phyloP scores from a whole-genome alignment of 2,797 vertebrate species.

The Hydrophis major region DNA sequence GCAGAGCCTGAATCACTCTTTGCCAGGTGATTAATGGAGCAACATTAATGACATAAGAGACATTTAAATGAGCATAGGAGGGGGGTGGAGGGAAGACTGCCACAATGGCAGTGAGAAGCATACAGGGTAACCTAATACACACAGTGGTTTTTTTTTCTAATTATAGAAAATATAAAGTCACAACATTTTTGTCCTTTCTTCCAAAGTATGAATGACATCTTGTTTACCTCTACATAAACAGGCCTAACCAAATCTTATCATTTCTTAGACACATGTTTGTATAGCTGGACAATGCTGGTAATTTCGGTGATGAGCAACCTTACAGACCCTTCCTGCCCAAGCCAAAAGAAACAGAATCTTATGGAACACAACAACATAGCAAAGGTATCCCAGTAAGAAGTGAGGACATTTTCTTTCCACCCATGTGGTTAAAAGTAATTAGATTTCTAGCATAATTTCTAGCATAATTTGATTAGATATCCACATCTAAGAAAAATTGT shows the following conservation, averaged over 20 bases:
- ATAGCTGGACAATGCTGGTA: background rate
- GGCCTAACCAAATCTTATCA: background rate
- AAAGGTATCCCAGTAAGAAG: background rate
- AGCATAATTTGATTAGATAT: background rate
- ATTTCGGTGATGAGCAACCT: background rate
- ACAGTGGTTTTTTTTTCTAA: background rate
- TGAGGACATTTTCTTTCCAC: too few species aligned
- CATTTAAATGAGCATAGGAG: background rate
- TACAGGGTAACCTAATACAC: background rate
- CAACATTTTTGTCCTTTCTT: background rate
- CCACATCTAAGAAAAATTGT: background rate
- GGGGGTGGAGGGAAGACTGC: background rate
- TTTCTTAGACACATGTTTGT: background rate
- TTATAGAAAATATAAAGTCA: background rate
- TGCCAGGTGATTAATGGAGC: conserved; percentile 38
- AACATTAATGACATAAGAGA: background rate
- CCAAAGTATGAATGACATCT: background rate
- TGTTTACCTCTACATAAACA: background rate
- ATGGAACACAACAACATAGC: background rate
- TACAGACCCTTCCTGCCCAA: background rate
- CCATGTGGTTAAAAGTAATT: background rate
- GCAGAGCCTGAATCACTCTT: conserved; percentile 15
- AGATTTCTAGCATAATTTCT: background rate
- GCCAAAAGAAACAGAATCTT: background rate
- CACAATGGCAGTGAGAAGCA: conserved; percentile 16